Evolutionary conservation across 2,888 invertebrate genomes (phyloP), one percentile per base, ranked within the genome.

Genomic region (Lasioglossum marginatum): DNA sequence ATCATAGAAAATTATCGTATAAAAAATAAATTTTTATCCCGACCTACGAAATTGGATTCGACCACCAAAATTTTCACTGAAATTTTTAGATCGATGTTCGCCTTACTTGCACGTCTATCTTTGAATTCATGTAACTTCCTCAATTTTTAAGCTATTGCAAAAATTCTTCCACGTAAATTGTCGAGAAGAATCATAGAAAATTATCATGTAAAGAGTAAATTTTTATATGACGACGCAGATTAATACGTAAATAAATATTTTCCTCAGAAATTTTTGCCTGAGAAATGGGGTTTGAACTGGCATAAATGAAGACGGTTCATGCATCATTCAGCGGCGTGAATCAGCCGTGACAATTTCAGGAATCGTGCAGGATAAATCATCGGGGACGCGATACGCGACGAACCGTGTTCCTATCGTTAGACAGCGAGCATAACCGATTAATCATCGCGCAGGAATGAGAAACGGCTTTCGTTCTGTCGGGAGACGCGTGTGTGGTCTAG

Each of bases 401-500:
- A 34, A 66, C 34, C 66, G 66, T 66, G 66, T 37, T 66, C 66
- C 19, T 37, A 68, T 68, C 31, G 66, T 66, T 66, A 34, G 68
- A 37, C 68, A 68, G 52, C 76, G 19, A 16, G 31, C 43, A n/a
- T 19, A 27, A n/a, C n/a, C 45, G 45, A 79, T 82, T 74, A 70
- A 82, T 74, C 79, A 70, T 71, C 48, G 60, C n/a, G 37, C 10
- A 8, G 68, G 68, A 68, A 68, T 37, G 68, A 68, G 68, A 23
- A 45, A 45, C 27, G 60, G 12, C 43, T 37, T 6, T 40, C 45
- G 60, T 37, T 27, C 19, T 19, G 6, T n/a, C 5, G 23, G 40
- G 52, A 43, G 43, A 48, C 72, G 23, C 75, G 72, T 43, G 71
- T 66, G 57, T 74, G 82, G 82, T 81, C 84, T 79, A 82, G 77